Conservation (phyloP, 2,888 invertebrate genomes). For the Eupithecia centaureata region DNA sequence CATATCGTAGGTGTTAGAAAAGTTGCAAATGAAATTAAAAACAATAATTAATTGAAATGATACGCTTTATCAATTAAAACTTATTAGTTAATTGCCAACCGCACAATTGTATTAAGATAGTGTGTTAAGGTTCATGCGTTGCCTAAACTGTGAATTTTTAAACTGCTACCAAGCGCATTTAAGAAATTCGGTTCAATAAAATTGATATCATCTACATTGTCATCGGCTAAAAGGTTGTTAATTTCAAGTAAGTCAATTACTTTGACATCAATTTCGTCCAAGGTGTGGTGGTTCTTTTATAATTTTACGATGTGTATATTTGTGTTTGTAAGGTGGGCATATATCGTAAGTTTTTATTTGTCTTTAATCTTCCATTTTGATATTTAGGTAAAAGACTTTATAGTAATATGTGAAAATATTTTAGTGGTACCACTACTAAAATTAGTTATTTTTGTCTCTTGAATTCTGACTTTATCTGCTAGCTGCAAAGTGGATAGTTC, state of each 20-base stretch:
- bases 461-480: not conserved
- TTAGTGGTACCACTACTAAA: not conserved
- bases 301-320: constrained; percentile 5
- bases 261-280: constrained; percentile 34
- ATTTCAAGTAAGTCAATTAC: constrained; percentile 31
- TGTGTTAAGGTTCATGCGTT: constrained; percentile 38
- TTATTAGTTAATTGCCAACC: constrained; percentile 65
- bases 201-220: constrained; percentile 24
- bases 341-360: not conserved
- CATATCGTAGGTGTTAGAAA: constrained; percentile 68
- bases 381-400: not conserved
- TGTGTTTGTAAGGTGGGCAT: constrained; percentile 19
- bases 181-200: constrained; percentile 25
- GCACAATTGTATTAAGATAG: constrained; percentile 63
- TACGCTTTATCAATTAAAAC: constrained; percentile 61
- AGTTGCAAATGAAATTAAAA: constrained; percentile 54
- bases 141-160: constrained; percentile 35
- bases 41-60: constrained; percentile 57
- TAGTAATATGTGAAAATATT: not conserved
- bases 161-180: constrained; percentile 28
- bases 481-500: not conserved
- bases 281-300: constrained; percentile 15
- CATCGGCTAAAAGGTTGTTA: constrained; percentile 22
- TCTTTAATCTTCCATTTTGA: constrained; percentile 15
- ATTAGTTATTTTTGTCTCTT: not conserved